These are phyloP conservation scores for Limnothrissa miodon DNA, from an alignment of 2,113 vertebrate species.

Conservation along the genomic window DNA sequence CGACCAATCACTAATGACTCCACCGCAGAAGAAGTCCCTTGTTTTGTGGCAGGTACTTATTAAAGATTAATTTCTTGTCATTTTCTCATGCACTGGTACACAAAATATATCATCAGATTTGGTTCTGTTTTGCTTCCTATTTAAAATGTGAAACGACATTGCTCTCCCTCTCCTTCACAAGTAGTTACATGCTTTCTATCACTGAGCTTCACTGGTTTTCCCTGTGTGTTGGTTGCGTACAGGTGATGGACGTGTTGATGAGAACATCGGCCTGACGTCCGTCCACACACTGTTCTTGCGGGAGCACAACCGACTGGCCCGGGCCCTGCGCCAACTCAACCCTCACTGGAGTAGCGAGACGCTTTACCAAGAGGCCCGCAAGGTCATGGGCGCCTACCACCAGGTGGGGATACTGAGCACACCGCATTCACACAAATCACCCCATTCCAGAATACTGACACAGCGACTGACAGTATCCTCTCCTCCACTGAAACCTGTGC, in stretches of 20 bases:
- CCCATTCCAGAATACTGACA: too few relatives aligned
- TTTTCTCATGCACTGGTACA: too few relatives aligned
- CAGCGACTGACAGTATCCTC: too few relatives aligned
- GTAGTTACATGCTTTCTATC: neutral
- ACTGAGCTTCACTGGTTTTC: neutral
- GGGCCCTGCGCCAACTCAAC: constrained; percentile 62
- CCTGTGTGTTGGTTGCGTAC: neutral
- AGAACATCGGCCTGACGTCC: constrained; percentile 71
- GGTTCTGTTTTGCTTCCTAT: too few relatives aligned
- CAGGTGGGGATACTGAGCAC: constrained; percentile 60
- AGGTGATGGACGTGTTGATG: constrained; percentile 72
- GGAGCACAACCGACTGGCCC: constrained; percentile 77
- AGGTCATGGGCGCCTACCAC: constrained; percentile 72
- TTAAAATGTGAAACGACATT: neutral
- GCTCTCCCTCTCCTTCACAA: neutral
- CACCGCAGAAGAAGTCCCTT: constrained; percentile 65
- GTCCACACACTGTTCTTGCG: constrained; percentile 72
- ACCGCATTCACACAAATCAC: too few relatives aligned
- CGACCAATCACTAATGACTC: constrained; percentile 50
- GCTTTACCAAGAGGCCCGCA: constrained; percentile 73
- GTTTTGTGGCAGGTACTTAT: constrained; percentile 69
- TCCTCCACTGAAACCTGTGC: neutral
- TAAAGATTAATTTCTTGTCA: neutral
- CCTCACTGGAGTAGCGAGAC: constrained; percentile 70
- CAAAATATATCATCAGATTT: too few relatives aligned